Conservation (phyloP, 2,113 vertebrate species). For the Python bivittatus region DNA sequence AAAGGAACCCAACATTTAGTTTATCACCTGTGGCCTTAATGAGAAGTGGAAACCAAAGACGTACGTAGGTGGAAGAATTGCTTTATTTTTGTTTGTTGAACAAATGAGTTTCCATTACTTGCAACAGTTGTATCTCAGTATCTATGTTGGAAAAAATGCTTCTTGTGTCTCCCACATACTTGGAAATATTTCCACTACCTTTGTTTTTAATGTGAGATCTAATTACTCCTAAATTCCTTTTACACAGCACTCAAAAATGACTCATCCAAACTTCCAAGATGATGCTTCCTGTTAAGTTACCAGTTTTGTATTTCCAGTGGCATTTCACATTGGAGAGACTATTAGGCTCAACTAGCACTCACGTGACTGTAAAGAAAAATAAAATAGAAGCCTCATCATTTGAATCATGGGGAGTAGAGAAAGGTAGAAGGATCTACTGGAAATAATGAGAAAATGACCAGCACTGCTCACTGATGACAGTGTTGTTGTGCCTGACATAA, state of each 20-base stretch:
- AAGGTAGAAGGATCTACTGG: neutral
- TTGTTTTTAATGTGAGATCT: neutral
- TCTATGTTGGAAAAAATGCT: neutral
- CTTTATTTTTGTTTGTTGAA: neutral
- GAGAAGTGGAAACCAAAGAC: neutral
- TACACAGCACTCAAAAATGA: neutral
- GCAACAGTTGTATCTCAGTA: neutral
- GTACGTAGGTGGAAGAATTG: neutral
- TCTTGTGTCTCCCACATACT: neutral
- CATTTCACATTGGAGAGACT: neutral
- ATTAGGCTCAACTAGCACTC: neutral
- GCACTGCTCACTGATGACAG: neutral
- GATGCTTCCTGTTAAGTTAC: neutral
- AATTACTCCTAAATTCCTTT: neutral
- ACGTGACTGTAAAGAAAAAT: neutral
- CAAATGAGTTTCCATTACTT: neutral
- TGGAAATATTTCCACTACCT: neutral
- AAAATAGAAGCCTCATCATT: neutral
- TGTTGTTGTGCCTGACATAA: neutral
- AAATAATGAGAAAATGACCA: neutral
- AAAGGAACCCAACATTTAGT: neutral
- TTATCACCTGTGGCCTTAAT: slow-evolving; percentile 24
- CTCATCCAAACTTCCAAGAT: neutral
- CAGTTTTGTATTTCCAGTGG: neutral
- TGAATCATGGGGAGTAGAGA: neutral